Evolutionary conservation across 2,888 invertebrate species (phyloP).

Genomic region (Parascotia fuliginaria): DNA sequence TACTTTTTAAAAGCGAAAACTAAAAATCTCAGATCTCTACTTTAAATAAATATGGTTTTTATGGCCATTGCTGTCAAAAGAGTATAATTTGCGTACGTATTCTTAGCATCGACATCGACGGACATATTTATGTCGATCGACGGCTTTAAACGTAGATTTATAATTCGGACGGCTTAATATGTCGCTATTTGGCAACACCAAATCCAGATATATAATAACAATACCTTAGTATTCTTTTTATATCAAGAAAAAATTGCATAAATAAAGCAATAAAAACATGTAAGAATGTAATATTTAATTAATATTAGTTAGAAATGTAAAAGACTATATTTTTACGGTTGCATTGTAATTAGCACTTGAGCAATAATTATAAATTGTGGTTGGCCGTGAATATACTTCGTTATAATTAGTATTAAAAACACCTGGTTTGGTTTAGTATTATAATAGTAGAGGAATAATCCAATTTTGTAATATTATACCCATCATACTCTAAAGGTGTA

Average conservation of each 20-base stretch:
- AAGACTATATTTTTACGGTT: constrained; percentile 11
- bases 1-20: too few species aligned
- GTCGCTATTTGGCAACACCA: neutral
- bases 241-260: constrained; percentile 29
- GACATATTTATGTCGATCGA: too few species aligned
- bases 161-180: too few species aligned
- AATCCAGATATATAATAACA: constrained; percentile 24
- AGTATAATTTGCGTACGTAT: too few species aligned
- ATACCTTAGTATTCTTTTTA: constrained; percentile 31
- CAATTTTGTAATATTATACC: too few species aligned
- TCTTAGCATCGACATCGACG: too few species aligned
- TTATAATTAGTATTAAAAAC: neutral
- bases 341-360: neutral
- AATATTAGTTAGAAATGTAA: constrained; percentile 12
- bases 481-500: too few species aligned
- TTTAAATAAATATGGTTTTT: too few species aligned
- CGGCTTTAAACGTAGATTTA: too few species aligned
- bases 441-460: neutral
- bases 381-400: neutral
- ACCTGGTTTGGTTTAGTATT: neutral
- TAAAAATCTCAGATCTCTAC: too few species aligned
- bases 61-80: too few species aligned
- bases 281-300: constrained; percentile 27
- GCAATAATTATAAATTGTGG: neutral
- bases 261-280: constrained; percentile 40